Conservation (phyloP, 2,113 vertebrate genomes). For the Grallaria varia region DNA sequence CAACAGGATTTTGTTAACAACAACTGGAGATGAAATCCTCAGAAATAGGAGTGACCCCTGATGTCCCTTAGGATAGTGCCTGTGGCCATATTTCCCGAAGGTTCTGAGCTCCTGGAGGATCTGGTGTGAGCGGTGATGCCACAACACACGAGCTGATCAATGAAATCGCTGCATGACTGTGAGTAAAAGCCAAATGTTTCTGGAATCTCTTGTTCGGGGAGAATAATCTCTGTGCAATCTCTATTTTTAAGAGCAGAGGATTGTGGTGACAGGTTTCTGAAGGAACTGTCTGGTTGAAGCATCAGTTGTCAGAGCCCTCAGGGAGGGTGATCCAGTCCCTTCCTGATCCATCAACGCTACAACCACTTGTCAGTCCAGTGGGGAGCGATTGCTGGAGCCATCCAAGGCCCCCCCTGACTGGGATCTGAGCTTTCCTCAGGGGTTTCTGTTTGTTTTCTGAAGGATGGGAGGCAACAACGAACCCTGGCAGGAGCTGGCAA, state of each 20-base stretch:
- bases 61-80: not conserved
- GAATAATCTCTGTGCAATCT: not conserved
- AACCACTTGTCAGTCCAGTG: not conserved
- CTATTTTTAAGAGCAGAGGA: not conserved
- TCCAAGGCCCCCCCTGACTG: accelerated
- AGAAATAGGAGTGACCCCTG: not conserved
- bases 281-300: not conserved
- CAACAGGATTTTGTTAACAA: not conserved
- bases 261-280: not conserved
- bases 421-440: not conserved
- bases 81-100: not conserved
- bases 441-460: not conserved
- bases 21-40: not conserved
- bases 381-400: accelerated
- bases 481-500: not conserved
- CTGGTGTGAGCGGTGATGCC: accelerated
- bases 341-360: not conserved
- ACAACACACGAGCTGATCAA: accelerated
- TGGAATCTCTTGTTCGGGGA: accelerated
- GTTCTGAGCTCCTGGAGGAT: not conserved
- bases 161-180: accelerated
- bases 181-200: not conserved
- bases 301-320: not conserved
- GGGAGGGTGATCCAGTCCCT: not conserved
- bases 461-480: not conserved